Conservation (phyloP, 2,797 vertebrate genomes). For the Danio kyathit region DNA sequence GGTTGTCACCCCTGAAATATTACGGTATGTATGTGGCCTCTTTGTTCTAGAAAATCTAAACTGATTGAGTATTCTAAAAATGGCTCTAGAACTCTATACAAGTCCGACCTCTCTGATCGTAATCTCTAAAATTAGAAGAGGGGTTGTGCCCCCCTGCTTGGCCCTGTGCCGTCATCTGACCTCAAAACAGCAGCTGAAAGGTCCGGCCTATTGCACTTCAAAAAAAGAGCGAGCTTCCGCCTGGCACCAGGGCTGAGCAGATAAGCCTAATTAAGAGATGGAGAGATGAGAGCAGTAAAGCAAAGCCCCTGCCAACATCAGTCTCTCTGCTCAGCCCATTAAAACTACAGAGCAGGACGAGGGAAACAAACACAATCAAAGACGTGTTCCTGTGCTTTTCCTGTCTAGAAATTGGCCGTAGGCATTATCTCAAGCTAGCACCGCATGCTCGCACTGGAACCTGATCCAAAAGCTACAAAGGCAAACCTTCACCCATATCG, state of each 20-base stretch:
- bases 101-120: neutral
- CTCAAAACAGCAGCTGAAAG: slow-evolving; percentile 32
- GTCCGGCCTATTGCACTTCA: slow-evolving; percentile 32
- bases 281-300: slow-evolving; percentile 29
- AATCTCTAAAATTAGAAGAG: slow-evolving; percentile 37
- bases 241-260: slow-evolving; percentile 20
- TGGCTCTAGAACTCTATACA: neutral
- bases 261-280: slow-evolving; percentile 54
- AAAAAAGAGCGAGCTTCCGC: slow-evolving; percentile 46
- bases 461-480: slow-evolving; percentile 40
- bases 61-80: neutral
- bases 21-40: neutral
- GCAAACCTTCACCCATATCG: slow-evolving; percentile 27
- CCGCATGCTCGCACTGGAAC: neutral
- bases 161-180: slow-evolving; percentile 33
- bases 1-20: no score
- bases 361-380: slow-evolving; percentile 51
- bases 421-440: slow-evolving; percentile 40
- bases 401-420: slow-evolving; percentile 33
- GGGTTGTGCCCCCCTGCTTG: slow-evolving; percentile 7
- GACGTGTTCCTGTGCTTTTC: slow-evolving; percentile 37
- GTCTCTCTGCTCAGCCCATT: slow-evolving; percentile 40
- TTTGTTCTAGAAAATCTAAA: neutral
- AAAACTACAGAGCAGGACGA: slow-evolving; percentile 41
- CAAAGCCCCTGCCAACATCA: slow-evolving; percentile 33